Base-by-base conservation (phyloP, 2,113 vertebrate species). In the Desmodus rotundus region DNA sequence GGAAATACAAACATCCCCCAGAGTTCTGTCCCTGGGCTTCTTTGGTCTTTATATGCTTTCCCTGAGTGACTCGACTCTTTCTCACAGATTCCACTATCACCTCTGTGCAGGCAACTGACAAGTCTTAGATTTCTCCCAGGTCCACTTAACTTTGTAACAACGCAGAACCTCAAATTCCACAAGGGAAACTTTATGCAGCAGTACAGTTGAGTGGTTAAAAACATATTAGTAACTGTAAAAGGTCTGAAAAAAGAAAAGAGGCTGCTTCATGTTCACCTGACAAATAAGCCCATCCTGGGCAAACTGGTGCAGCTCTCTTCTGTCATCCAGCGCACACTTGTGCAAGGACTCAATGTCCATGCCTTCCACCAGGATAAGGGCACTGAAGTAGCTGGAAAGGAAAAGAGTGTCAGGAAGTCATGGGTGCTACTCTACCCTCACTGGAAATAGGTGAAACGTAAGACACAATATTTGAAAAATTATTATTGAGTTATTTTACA, bases 291-390 rank as follows among this genome's bases (percentile, higher is more conserved):
- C 98, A 6, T 97, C 98, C 36, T 96, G 98, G 77, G 98, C 98
- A 97, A 99, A 99, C 92, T 99, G 99, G 96, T 99, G 99, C 91
- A 99, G 98, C 19, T 99, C 99, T 0, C 98, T 98, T 65, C 99
- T 98, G 93, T 99, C 99, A 86, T 99, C 99, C 95, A 99, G 96
- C 65, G 99, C 99, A 96, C 99, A 99, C 91, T 99, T 99, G 58
- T 99, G 99, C 72, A 99, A 98, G 87, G 99, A 99, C 91, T 99
- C 99, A 1, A 99, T 99, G 97, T 99, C 99, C 99, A 99, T 99
- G 93, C 99, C 99, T 95, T 99, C 99, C 58, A 99, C 99, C 87
- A 99, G 98, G 97, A 99, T 99, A 47, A 99, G 99, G 92, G 99
- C 98, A 94, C 99, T 99, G 38, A 99, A 99, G 97, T 99, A 99